A percentile compares a stretch with the other conserved stretches of the same genome.
Conservation (phyloP, 2,888 invertebrate species). For the Dyspetes luteomarginatus region DNA sequence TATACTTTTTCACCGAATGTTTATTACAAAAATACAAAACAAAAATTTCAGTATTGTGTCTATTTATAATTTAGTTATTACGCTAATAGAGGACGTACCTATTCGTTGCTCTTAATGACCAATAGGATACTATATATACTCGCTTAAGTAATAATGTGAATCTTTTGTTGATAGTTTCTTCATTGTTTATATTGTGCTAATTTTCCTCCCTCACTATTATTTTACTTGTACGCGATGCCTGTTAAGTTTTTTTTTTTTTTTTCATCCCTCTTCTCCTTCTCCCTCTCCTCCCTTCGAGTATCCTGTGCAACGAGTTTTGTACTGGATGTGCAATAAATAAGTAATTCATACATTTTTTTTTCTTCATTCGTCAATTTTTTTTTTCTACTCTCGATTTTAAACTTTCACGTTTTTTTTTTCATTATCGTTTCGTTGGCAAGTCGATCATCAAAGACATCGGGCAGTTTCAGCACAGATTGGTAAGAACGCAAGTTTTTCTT, state of each 20-base stretch:
- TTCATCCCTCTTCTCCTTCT: conserved; percentile 21
- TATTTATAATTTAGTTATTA: conserved; percentile 66
- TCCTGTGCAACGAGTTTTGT: conserved; percentile 65
- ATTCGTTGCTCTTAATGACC: conserved; percentile 66
- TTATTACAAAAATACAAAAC: background rate
- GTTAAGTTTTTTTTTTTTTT: conserved; percentile 67
- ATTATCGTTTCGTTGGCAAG: background rate
- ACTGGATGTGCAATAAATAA: conserved; percentile 71
- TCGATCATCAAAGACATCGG: background rate
- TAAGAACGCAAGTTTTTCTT: background rate
- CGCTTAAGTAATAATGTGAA: conserved; percentile 65
- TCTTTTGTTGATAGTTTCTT: conserved; percentile 72
- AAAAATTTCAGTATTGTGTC: conserved; percentile 69
- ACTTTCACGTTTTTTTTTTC: background rate
- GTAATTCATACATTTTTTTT: conserved; percentile 61
- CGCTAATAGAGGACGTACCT: conserved; percentile 61
- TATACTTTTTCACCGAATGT: background rate
- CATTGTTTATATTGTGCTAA: conserved; percentile 66
- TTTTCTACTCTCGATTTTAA: background rate
- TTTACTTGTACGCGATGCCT: conserved; percentile 68
- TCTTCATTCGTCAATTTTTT: conserved; percentile 4
- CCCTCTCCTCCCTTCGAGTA: conserved; percentile 35
- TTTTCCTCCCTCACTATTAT: conserved; percentile 61
- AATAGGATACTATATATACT: conserved; percentile 29
- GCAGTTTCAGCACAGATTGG: background rate